phyloP scores from a whole-genome alignment of 2,888 invertebrate genomes.

The Drosophila cracens region DNA sequence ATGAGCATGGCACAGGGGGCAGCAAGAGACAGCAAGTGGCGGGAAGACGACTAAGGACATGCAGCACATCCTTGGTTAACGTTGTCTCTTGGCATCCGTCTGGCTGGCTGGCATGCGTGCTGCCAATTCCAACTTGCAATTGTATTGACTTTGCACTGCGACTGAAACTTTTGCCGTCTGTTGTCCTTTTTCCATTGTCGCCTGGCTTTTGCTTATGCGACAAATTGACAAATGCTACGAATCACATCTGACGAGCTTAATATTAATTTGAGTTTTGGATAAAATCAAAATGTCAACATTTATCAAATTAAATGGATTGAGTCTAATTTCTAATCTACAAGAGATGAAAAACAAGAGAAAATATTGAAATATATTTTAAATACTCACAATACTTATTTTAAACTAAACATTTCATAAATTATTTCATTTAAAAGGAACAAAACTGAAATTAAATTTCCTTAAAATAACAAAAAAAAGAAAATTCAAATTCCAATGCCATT shows the following conservation, averaged over 20 bases:
- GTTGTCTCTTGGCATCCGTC: slow-evolving; percentile 12
- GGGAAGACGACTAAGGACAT: slow-evolving; percentile 26
- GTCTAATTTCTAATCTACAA: neutral
- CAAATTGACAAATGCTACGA: slow-evolving; percentile 65
- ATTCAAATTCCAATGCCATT: neutral
- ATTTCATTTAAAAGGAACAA: neutral
- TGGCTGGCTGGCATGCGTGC: slow-evolving; percentile 47
- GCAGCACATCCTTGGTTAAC: slow-evolving; percentile 42
- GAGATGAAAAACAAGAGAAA: neutral
- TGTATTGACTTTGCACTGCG: slow-evolving; percentile 53
- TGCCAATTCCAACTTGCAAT: slow-evolving; percentile 59
- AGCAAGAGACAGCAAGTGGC: neutral
- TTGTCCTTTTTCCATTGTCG: slow-evolving; percentile 23
- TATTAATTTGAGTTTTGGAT: slow-evolving; percentile 49
- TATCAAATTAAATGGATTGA: slow-evolving; percentile 12
- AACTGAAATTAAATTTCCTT: neutral
- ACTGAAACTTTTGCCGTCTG: slow-evolving; percentile 39
- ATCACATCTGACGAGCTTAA: slow-evolving; percentile 53
- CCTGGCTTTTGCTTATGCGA: slow-evolving; percentile 57
- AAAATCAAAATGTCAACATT: slow-evolving; percentile 13
- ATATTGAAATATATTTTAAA: neutral
- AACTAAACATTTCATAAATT: neutral
- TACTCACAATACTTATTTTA: neutral
- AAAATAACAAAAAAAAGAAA: neutral
- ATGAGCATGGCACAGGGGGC: slow-evolving; percentile 39